phyloP scores from a whole-genome alignment of 35 echinoderm and acorn worm genomes.

The Lytechinus pictus region DNA sequence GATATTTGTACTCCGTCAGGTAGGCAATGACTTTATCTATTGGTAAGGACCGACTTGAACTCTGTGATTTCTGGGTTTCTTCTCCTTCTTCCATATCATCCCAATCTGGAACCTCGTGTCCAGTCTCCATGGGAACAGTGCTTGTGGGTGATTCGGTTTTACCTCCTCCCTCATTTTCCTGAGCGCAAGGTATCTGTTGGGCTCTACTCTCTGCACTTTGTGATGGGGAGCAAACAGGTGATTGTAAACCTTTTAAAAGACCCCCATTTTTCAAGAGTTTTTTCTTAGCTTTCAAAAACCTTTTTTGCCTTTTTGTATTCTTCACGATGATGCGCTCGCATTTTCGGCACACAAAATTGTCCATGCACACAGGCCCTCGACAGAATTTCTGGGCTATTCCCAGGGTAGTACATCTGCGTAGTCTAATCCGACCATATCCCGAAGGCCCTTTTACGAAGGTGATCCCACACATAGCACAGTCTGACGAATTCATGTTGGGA shows the following conservation, averaged over 20 bases:
- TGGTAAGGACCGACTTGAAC: neutral
- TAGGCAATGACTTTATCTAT: neutral
- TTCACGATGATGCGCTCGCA: neutral
- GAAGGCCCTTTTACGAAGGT: neutral
- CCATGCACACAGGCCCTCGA: neutral
- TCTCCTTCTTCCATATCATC: neutral
- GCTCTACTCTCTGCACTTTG: neutral
- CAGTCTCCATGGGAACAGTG: neutral
- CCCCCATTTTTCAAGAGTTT: neutral
- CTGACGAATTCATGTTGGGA: too few relatives aligned
- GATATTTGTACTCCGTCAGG: neutral
- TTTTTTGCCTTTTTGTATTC: neutral
- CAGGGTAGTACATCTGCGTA: neutral
- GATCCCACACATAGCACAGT: neutral
- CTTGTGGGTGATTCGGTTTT: neutral
- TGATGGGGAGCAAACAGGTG: neutral
- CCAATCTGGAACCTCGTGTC: neutral
- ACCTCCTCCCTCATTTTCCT: neutral
- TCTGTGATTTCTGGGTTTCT: neutral
- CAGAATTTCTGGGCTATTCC: conserved; percentile 18
- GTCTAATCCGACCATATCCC: conserved; percentile 20
- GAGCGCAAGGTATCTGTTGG: neutral
- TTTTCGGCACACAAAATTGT: conserved; percentile 39
- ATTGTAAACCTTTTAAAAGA: neutral
- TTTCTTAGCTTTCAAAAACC: neutral